Conservation (phyloP, 2,113 vertebrate species). For the Bubo blakistoni region DNA sequence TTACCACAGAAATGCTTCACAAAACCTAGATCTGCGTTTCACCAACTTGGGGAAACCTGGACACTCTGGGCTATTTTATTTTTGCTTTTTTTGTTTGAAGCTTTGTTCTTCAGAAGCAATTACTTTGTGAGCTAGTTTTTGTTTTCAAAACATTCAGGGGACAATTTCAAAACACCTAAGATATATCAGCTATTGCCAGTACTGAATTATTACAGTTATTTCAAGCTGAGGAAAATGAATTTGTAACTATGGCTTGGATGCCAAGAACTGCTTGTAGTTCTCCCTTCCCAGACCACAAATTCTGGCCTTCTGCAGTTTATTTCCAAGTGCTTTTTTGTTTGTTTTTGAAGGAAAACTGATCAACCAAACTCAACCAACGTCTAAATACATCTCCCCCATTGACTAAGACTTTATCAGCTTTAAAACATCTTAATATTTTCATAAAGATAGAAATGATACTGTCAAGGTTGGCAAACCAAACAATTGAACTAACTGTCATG, state of each 20-base stretch:
- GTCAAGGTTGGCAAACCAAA: slow-evolving; percentile 78
- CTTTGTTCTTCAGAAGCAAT: neutral
- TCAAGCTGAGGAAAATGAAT: neutral
- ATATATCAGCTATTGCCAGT: neutral
- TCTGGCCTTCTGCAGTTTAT: neutral
- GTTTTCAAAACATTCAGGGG: neutral
- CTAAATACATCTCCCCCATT: neutral
- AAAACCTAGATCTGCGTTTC: neutral
- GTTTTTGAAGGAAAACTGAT: neutral
- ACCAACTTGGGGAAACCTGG: neutral
- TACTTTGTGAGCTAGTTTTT: neutral
- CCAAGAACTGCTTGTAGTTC: slow-evolving; percentile 10
- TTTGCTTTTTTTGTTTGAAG: neutral
- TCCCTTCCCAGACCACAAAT: neutral
- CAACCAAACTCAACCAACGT: neutral
- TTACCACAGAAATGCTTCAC: neutral
- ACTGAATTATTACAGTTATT: neutral
- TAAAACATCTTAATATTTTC: neutral
- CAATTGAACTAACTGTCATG: slow-evolving; percentile 67
- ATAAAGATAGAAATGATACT: slow-evolving; percentile 54
- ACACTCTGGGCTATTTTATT: neutral
- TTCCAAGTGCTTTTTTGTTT: neutral
- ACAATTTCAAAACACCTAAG: neutral
- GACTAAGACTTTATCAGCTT: neutral
- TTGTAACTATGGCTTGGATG: neutral